Percentiles rank a stretch among this genome's conserved stretches.
Evolutionary conservation across 1,140 invertebrate genomes (phyloP).

Genomic region (Philaenus spumarius): DNA sequence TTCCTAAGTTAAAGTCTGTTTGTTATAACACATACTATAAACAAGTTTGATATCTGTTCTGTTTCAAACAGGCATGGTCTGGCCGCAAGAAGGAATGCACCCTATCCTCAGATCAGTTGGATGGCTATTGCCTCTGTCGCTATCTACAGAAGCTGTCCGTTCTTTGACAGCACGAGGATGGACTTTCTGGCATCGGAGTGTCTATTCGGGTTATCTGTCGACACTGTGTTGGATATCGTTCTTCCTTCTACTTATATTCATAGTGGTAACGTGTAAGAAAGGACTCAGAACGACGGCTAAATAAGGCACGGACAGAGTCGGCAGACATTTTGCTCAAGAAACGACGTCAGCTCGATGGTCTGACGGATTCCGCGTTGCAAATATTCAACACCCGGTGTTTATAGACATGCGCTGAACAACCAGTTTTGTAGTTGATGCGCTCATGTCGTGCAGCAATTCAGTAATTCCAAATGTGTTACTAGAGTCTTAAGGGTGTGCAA

Average conservation of each 20-base stretch:
- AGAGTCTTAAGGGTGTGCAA: too few species aligned
- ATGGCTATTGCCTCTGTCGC: conserved; percentile 49
- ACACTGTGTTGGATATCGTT: conserved; percentile 45
- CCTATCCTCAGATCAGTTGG: conserved; percentile 45
- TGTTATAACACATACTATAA: too few species aligned
- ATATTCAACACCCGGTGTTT: too few species aligned
- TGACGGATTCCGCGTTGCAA: too few species aligned
- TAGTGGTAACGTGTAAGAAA: conserved; percentile 19
- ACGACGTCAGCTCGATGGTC: too few species aligned
- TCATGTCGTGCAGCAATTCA: too few species aligned
- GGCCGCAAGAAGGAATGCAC: conserved; percentile 56
- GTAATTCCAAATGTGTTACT: too few species aligned
- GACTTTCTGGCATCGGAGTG: conserved; percentile 44
- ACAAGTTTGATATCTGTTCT: neutral
- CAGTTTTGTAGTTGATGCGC: too few species aligned
- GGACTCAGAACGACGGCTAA: conserved; percentile 10
- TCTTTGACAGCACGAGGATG: conserved; percentile 50
- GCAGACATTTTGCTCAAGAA: too few species aligned
- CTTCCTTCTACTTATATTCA: conserved; percentile 30
- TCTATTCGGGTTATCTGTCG: conserved; percentile 48
- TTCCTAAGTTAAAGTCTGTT: too few species aligned
- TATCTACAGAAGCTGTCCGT: conserved; percentile 49
- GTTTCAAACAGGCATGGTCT: conserved; percentile 46
- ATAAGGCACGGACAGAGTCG: too few species aligned
- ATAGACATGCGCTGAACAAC: too few species aligned